Conservation (phyloP, 2,888 invertebrate genomes). For the Pristionchus mayeri region DNA sequence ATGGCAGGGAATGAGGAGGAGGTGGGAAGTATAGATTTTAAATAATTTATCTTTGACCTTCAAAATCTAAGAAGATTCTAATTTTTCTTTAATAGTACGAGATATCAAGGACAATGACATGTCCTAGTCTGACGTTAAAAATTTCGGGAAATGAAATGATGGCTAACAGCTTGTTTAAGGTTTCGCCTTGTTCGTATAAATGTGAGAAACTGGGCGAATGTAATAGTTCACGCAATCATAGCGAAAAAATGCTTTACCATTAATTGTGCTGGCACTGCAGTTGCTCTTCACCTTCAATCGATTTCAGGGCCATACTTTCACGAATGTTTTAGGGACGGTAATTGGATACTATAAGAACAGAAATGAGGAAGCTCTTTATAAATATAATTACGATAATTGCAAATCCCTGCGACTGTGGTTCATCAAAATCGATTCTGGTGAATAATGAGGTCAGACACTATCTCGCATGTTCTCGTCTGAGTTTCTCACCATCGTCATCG, state of each 20-base stretch:
- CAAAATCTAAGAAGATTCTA: too few species aligned
- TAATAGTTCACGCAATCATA: not conserved
- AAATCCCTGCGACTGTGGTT: too few species aligned
- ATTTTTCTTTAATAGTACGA: too few species aligned
- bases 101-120: too few species aligned
- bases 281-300: conserved; percentile 11
- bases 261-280: not conserved
- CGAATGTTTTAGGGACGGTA: conserved; percentile 24
- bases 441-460: conserved; percentile 39
- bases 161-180: too few species aligned
- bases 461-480: not conserved
- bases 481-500: not conserved
- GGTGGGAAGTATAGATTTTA: not conserved
- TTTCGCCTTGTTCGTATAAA: not conserved
- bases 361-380: too few species aligned
- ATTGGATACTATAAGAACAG: not conserved
- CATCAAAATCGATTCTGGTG: too few species aligned
- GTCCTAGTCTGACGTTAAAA: too few species aligned
- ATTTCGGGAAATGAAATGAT: too few species aligned
- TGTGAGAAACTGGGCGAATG: not conserved
- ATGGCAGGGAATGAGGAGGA: not conserved
- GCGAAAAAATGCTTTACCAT: too few species aligned
- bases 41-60: too few species aligned
- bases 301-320: not conserved
- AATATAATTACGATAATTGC: too few species aligned